Evolutionary conservation across 2,888 invertebrate species (phyloP).

Genomic region (Latrodectus elegans): DNA sequence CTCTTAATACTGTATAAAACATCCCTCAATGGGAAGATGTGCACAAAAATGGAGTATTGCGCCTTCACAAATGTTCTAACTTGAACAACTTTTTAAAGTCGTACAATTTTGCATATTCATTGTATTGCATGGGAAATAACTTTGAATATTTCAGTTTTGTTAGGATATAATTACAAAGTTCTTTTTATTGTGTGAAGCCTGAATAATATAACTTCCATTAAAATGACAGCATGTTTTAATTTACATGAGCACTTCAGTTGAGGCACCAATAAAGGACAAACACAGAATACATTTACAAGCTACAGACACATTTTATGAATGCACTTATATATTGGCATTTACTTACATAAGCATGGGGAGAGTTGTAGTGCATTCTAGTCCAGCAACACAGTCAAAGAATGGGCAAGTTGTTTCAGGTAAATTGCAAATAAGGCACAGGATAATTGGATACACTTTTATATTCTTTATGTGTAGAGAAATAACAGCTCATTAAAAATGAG

Average conservation of each 20-base stretch:
- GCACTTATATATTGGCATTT: slow-evolving; percentile 66
- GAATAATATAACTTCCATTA: slow-evolving; percentile 52
- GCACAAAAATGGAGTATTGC: slow-evolving; percentile 31
- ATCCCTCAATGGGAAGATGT: slow-evolving; percentile 50
- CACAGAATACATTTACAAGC: slow-evolving; percentile 62
- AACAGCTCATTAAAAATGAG: background rate
- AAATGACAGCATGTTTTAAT: slow-evolving; percentile 47
- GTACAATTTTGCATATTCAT: slow-evolving; percentile 22
- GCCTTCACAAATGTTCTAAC: slow-evolving; percentile 19
- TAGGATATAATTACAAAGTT: slow-evolving; percentile 18
- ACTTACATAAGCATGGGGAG: slow-evolving; percentile 57
- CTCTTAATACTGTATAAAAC: slow-evolving; percentile 53
- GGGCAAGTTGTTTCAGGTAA: slow-evolving; percentile 18
- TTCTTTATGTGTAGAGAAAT: background rate
- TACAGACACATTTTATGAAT: slow-evolving; percentile 56
- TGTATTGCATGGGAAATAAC: slow-evolving; percentile 42
- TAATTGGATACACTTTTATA: slow-evolving; percentile 20
- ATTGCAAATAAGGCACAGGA: slow-evolving; percentile 65
- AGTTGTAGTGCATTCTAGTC: slow-evolving; percentile 22
- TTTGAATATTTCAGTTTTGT: slow-evolving; percentile 34
- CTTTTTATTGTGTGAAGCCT: slow-evolving; percentile 21
- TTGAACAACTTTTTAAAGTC: slow-evolving; percentile 20
- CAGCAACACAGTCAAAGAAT: slow-evolving; percentile 11
- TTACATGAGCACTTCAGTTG: slow-evolving; percentile 67
- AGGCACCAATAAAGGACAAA: slow-evolving; percentile 64